A percentile compares a stretch with the other conserved stretches of the same genome.
These are phyloP conservation scores for Pantherophis alleghaniensis DNA, from an alignment of 2,797 vertebrate species.

Conservation along the genomic window DNA sequence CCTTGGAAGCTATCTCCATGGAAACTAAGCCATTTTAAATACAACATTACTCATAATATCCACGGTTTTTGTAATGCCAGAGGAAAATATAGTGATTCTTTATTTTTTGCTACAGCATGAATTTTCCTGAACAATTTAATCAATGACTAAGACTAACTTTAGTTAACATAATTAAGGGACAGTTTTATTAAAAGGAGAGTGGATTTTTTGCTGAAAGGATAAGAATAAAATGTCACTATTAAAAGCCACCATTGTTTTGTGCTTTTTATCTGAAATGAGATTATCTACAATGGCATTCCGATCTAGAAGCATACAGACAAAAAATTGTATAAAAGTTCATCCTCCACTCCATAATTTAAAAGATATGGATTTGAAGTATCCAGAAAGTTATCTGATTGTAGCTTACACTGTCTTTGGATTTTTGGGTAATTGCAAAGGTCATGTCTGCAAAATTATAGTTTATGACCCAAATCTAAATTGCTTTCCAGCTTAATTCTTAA, in stretches of 20 bases:
- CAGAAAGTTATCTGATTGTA: background rate
- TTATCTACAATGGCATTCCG: background rate
- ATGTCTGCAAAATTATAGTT: background rate
- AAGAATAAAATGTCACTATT: background rate
- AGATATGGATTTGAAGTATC: background rate
- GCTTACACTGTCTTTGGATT: background rate
- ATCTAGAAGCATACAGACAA: background rate
- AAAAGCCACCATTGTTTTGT: background rate
- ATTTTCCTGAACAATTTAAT: background rate
- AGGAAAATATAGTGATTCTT: background rate
- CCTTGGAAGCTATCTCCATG: conserved; percentile 45
- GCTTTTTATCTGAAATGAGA: background rate
- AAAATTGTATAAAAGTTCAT: background rate
- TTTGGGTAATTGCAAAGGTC: background rate
- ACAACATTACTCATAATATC: background rate
- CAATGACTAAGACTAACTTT: background rate
- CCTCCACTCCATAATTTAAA: background rate
- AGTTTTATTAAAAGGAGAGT: background rate
- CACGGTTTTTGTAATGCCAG: background rate
- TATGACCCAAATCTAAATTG: background rate
- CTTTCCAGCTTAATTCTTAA: background rate
- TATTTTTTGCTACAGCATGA: background rate
- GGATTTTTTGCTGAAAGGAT: background rate
- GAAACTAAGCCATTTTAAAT: conserved; percentile 49
- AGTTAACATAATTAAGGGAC: background rate